Percentiles rank a stretch among this genome's conserved stretches.
Evolutionary conservation across 2,113 vertebrate species (phyloP).

Genomic region (Corythaeola cristata): DNA sequence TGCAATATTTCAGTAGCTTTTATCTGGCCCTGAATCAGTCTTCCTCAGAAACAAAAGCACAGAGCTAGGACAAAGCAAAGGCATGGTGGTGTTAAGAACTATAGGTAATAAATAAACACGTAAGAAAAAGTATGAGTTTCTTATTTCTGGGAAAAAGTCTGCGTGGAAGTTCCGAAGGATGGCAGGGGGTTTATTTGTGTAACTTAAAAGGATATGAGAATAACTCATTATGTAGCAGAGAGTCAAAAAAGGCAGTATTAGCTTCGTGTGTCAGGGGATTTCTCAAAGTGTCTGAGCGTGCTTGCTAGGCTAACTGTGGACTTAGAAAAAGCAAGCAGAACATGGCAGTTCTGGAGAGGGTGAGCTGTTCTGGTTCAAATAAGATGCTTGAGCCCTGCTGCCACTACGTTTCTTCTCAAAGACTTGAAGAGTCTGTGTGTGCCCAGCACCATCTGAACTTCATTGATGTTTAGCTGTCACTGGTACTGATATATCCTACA

Average conservation of each 20-base stretch:
- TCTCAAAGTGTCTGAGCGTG: not conserved
- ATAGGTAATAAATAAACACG: not conserved
- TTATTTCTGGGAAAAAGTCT: not conserved
- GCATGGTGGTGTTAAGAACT: not conserved
- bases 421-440: not conserved
- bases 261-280: not conserved
- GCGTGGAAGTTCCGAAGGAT: not conserved
- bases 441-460: not conserved
- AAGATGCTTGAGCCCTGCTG: not conserved
- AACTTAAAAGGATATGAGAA: not conserved
- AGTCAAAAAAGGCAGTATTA: not conserved
- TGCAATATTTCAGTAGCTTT: not conserved
- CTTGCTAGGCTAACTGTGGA: not conserved
- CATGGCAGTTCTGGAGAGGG: not conserved
- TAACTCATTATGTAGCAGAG: not conserved
- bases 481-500: not conserved
- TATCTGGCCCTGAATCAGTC: not conserved
- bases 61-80: not conserved
- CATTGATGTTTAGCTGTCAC: not conserved
- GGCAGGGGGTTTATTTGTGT: not conserved
- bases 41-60: not conserved
- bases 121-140: not conserved
- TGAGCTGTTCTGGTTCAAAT: not conserved
- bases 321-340: not conserved
- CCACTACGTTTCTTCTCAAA: not conserved